Base-by-base conservation (phyloP, 2,113 vertebrate genomes). In the Gila orcuttii region DNA sequence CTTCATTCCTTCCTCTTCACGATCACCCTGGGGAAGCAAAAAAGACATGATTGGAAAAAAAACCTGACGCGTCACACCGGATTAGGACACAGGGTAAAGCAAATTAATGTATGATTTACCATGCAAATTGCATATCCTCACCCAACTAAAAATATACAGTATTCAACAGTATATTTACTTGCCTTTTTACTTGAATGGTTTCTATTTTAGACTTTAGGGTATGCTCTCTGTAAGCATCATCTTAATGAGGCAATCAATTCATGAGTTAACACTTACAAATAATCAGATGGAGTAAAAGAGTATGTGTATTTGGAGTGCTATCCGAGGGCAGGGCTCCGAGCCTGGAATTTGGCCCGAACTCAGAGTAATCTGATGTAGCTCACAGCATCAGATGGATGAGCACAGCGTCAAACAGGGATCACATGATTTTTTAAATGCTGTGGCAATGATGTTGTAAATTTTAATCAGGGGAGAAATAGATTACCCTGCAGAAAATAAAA, bases 1-100 rank as follows among this genome's bases (percentile, higher is more conserved):
- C 96, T 96, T 97, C 75, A 88, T 0, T 1, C 96, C 96, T 64
- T 95, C 91, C 23, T 96, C 96, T 88, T 96, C 96, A 91, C 95
- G 93, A 60, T 92, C 87, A 7, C 94, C 94, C 95, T 96, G 87
- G 0, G 7, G 86, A 90, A 89, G 42, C 47, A 57, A 87, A 86
- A 19, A 50, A 69, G 19, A 25, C 0, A n/a, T 21, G 78, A 47
- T 86, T 1, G 45, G 76, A 3, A 88, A 52, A 12, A 39, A 73
- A n/a, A 25, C 4, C 2, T n/a, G 39, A 6, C 1, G 11, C 4
- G 5, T 7, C 23, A 42, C 21, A 73, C 2, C 23, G 12, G 39
- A 45, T 45, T 74, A 74, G 23, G 71, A 73, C 10, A 74, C 11
- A 73, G 39, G 2, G 10, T n/a, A 13, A 45, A n/a, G 11, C 21